Base-by-base conservation (phyloP, 2,797 vertebrate genomes). In the Prunella strophiata region DNA sequence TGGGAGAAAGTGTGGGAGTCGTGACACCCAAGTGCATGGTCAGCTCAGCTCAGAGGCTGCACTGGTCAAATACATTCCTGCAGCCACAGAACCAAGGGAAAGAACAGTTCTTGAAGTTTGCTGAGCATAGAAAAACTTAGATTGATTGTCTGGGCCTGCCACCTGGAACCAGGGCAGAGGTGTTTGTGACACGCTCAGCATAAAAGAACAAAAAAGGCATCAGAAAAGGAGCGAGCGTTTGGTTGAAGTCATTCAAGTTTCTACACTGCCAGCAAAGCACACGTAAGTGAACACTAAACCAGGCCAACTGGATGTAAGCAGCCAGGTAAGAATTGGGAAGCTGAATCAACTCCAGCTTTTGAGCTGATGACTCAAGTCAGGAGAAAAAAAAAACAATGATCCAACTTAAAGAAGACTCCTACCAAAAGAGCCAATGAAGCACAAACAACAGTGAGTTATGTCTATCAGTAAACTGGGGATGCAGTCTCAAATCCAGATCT, bases 261-360 rank as follows among this genome's bases (percentile, higher is more conserved):
- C 70, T 15, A 91, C 45, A 3, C 0, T 48, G 77, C 63, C 91
- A 96, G 88, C 71, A 92, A 87, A 91, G 59, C 14, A 38, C 22
- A 67, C 1, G 0, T 11, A 71, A 75, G 27, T 19, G 52, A 54
- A 65, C 48, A 34, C 45, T 48, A 85, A 70, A 77, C 38, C 22
- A 43, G 61, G 81, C 81, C 95, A 93, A 19, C 29, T 67, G 86
- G 38, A 85, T 67, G 66, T 32, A 67, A 73, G 78, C 34, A 94
- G 71, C 61, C 88, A 91, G 88, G 42, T 58, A 75, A 75, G 30
- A 86, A 84, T 0, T 34, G 26, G 36, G 52, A 91, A 94, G 71
- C 70, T 91, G 90, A 67, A 92, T 55, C 36, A 86, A 26, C 22
- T 86, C 70, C 61, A 77, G 70, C 17, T 88, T 93, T 81, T 71